These are phyloP conservation scores for Sinocyclocheilus grahami DNA, from an alignment of 2,113 vertebrate species.

Conservation along the genomic window DNA sequence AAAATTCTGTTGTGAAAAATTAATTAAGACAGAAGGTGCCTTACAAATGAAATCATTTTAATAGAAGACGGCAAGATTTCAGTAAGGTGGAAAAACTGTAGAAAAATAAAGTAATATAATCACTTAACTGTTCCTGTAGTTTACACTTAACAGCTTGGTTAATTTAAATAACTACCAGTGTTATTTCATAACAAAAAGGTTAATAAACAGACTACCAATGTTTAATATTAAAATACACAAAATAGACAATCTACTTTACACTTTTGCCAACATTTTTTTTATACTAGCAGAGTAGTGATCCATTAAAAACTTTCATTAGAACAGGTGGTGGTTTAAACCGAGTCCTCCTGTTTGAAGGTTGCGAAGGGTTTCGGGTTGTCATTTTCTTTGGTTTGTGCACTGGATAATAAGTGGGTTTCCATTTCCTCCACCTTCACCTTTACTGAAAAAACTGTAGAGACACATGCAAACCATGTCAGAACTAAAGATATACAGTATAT, in stretches of 20 bases:
- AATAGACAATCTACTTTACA: background rate
- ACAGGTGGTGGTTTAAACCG: background rate
- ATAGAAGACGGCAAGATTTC: background rate
- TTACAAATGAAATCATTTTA: background rate
- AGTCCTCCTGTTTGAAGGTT: conserved; percentile 38
- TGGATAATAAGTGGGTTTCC: too few relatives aligned
- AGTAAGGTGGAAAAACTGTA: background rate
- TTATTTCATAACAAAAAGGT: background rate
- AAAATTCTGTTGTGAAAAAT: background rate
- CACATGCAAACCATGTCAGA: conserved; percentile 4
- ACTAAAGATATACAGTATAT: background rate
- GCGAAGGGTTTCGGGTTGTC: background rate
- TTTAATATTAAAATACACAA: background rate
- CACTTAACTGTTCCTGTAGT: background rate
- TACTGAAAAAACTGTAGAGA: background rate
- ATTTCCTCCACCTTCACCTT: too few relatives aligned
- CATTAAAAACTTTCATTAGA: too few relatives aligned
- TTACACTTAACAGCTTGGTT: background rate
- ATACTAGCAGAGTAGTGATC: background rate
- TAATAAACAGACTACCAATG: background rate
- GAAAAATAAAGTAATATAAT: background rate
- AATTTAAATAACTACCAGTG: background rate
- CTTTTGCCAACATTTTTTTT: background rate
- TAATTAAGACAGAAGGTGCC: background rate
- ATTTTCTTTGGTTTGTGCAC: conserved; percentile 47